Percentiles rank a stretch among this genome's conserved stretches.
Conservation (phyloP, 1,140 invertebrate genomes). For the Temnothorax longispinosus region DNA sequence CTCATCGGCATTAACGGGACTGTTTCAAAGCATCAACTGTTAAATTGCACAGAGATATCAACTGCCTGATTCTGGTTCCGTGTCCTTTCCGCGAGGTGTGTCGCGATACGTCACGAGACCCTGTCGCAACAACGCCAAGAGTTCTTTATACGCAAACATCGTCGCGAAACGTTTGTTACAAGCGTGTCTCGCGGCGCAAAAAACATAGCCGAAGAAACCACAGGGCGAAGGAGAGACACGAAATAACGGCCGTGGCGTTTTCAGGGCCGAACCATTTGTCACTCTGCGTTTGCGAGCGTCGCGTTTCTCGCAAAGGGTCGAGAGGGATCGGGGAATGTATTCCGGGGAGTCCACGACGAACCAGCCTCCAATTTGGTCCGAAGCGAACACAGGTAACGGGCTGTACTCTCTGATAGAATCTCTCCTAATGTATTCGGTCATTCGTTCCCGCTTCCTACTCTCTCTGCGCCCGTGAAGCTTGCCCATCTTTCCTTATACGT, state of each 20-base stretch:
- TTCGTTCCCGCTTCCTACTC: conserved; percentile 37
- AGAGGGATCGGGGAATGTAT: conserved; percentile 73
- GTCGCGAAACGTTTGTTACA: conserved; percentile 60
- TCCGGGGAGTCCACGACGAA: conserved; percentile 68
- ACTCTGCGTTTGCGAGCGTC: conserved; percentile 70
- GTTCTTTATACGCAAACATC: conserved; percentile 59
- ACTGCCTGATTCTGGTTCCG: neutral
- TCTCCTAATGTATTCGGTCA: conserved; percentile 76
- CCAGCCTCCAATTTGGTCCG: conserved; percentile 75
- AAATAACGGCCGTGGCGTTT: conserved; percentile 70
- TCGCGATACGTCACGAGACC: conserved; percentile 22
- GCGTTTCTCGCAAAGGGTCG: conserved; percentile 71
- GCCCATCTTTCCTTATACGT: conserved; percentile 23
- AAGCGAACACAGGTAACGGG: conserved; percentile 77
- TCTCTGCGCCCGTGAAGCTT: conserved; percentile 23
- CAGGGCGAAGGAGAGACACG: conserved; percentile 56
- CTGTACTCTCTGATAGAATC: conserved; percentile 74
- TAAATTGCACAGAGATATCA: conserved; percentile 15
- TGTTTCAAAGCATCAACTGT: neutral
- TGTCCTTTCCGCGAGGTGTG: conserved; percentile 30
- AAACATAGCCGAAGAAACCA: neutral
- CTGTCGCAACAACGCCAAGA: conserved; percentile 23
- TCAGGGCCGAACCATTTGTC: conserved; percentile 73
- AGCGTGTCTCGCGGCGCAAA: conserved; percentile 48
- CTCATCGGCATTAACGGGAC: neutral